Evolutionary conservation across 2,888 invertebrate species (phyloP), one percentile per base, ranked within the genome.

Genomic region (Zaprionus obscuricornis): DNA sequence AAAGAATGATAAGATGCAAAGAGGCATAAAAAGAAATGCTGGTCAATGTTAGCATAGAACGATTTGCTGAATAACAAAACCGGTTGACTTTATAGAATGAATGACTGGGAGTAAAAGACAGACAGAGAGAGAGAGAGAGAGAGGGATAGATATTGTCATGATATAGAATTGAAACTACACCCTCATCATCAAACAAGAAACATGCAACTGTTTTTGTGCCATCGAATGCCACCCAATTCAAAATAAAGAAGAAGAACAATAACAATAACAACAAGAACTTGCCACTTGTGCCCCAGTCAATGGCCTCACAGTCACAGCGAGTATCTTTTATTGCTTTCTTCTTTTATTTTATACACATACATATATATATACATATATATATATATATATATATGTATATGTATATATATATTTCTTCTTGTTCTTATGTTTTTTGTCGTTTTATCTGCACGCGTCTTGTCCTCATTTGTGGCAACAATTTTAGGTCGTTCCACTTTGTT

Each of bases 401-500:
- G 18, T 18, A 8, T 33, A 11, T 33, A 11, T 10, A 11, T 27
- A 14, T 4, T 10, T 34, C 8, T 43, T 36, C 14, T 33, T 14
- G 1, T 46, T 18, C 18, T 18, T 18, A 7, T 14, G 4, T 26
- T 47, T 6, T 45, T 14, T 24, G 5, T 33, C 16, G 37, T 51
- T 67, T 31, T 50, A 68, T 68, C 60, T 60, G 29, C 49, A 51
- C 22, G 50, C 56, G 59, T 54, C 76, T 62, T 78, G 85, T 52
- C 51, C 74, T 68, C 82, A 84, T 85, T 85, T 66, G 55, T 33
- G 58, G 65, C 67, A 58, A 51, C 52, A 74, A 68, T 79, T 84
- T 81, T 78, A 66, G 78, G 78, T 78, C 78, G 40, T 78, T 79
- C 85, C 78, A 68, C 85, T 71, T 59, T 59, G 58, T 47, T 46